These are phyloP conservation scores for Phoenicopterus ruber DNA, from an alignment of 2,113 vertebrate species.

Conservation along the genomic window DNA sequence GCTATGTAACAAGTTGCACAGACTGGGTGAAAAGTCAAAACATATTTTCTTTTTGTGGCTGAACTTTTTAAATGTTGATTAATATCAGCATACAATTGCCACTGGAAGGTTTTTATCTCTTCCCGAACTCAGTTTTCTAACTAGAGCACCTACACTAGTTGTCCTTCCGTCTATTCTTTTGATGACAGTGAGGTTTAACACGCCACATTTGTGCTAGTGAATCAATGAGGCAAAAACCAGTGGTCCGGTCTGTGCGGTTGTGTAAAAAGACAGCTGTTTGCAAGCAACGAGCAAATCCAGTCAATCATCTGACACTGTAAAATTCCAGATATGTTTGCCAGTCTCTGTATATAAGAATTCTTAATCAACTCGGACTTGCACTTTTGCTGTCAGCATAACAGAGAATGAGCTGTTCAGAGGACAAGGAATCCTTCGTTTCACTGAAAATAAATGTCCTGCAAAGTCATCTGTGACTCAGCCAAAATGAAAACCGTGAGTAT, in stretches of 20 bases:
- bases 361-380: neutral
- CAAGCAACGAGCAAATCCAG: neutral
- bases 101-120: neutral
- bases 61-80: neutral
- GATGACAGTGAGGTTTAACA: neutral
- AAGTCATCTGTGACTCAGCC: slow-evolving; percentile 45
- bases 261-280: neutral
- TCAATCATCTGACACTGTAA: neutral
- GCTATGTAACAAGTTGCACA: neutral
- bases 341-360: neutral
- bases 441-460: slow-evolving; percentile 3
- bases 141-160: neutral
- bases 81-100: neutral
- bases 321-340: slow-evolving; percentile 1
- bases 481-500: neutral
- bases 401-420: neutral
- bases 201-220: neutral
- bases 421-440: neutral
- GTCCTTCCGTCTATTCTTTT: neutral
- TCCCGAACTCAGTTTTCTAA: neutral
- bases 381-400: neutral
- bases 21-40: neutral
- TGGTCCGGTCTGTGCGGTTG: neutral
- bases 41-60: neutral
- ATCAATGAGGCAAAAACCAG: neutral